These are phyloP conservation scores for Leptopilina myrica DNA, from an alignment of 2,888 invertebrate species.

Conservation along the genomic window DNA sequence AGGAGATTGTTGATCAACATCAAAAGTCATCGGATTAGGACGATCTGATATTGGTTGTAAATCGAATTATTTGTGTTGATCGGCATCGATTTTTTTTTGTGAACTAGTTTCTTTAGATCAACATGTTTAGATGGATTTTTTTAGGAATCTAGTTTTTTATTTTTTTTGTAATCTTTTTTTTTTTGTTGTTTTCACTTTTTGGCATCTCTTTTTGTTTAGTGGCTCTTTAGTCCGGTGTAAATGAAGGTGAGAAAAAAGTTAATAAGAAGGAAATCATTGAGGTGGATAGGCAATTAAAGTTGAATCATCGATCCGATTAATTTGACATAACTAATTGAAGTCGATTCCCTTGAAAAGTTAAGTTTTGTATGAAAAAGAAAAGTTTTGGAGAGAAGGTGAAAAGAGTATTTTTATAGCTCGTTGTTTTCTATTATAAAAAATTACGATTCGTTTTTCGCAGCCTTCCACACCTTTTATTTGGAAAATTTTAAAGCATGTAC, in stretches of 20 bases:
- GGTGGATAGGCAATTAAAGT: slow-evolving; percentile 39
- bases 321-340: not conserved
- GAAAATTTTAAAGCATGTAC: slow-evolving; percentile 20
- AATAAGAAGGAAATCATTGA: not conserved
- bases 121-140: too few species aligned
- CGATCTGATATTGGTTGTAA: slow-evolving; percentile 73
- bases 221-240: not conserved
- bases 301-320: slow-evolving; percentile 32
- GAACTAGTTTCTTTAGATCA: not conserved
- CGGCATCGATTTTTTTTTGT: slow-evolving; percentile 48
- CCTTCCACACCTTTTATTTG: slow-evolving; percentile 12
- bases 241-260: not conserved
- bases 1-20: slow-evolving; percentile 56
- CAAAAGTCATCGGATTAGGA: slow-evolving; percentile 63
- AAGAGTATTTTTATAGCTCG: slow-evolving; percentile 3
- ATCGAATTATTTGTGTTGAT: slow-evolving; percentile 58
- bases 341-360: not conserved
- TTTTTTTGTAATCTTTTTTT: too few species aligned
- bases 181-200: too few species aligned
- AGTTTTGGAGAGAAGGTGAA: not conserved
- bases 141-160: too few species aligned
- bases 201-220: too few species aligned
- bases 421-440: slow-evolving; percentile 14
- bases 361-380: not conserved
- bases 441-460: slow-evolving; percentile 28